Percentiles rank a stretch among this genome's conserved stretches.
Conservation (phyloP, 2,113 vertebrate genomes). For the Microtus oregoni region DNA sequence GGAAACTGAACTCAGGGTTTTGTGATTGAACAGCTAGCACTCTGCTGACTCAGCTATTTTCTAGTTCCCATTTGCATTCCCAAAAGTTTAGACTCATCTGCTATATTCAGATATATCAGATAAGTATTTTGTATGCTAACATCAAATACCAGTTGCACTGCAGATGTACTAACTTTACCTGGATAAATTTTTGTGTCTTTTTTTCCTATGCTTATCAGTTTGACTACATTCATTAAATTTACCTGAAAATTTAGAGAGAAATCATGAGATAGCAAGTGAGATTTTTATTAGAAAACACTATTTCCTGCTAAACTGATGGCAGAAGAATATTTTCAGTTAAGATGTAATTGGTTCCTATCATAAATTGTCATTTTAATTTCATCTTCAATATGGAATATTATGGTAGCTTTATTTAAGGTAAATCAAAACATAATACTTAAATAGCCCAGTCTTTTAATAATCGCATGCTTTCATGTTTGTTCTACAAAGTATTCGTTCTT, state of each 20-base stretch:
- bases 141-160: slow-evolving; percentile 5
- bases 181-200: not conserved
- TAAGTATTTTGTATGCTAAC: not conserved
- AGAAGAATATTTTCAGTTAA: not conserved
- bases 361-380: not conserved
- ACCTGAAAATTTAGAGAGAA: slow-evolving; percentile 40
- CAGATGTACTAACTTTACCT: not conserved
- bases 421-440: not conserved
- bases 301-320: not conserved
- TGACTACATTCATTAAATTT: not conserved
- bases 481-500: not conserved
- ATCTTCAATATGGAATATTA: not conserved
- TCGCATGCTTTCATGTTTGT: not conserved
- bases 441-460: not conserved
- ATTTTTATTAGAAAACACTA: not conserved
- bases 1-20: too few relatives aligned
- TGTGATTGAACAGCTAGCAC: too few relatives aligned
- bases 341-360: not conserved
- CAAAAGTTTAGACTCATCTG: not conserved
- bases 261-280: not conserved
- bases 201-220: not conserved
- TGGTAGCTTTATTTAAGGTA: not conserved
- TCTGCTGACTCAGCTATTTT: not conserved
- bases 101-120: not conserved
- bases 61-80: not conserved